Conservation (phyloP, 1,140 invertebrate species). For the Drosophila watanabei region DNA sequence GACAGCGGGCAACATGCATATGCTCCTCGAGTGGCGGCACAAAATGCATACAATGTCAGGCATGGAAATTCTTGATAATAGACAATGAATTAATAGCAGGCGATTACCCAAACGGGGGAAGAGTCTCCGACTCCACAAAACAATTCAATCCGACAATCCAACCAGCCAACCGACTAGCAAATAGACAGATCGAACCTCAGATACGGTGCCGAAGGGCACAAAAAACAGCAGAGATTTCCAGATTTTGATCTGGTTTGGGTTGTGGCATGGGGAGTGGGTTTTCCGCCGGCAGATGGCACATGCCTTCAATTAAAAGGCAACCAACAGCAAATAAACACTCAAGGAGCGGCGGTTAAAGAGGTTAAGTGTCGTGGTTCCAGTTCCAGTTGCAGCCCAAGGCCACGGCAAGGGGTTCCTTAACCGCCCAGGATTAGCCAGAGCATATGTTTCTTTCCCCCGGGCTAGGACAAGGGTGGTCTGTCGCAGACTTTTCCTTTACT, state of each 20-base stretch:
- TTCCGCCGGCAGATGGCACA: conserved; percentile 66
- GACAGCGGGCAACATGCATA: conserved; percentile 63
- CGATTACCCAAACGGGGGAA: conserved; percentile 56
- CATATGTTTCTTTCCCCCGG: conserved; percentile 63
- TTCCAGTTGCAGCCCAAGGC: conserved; percentile 30
- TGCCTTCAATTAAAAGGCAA: conserved; percentile 68
- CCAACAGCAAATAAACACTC: conserved; percentile 35
- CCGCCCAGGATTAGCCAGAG: conserved; percentile 57
- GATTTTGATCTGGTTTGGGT: conserved; percentile 4
- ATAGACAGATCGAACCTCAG: conserved; percentile 61
- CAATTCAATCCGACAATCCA: conserved; percentile 35
- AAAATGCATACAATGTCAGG: conserved; percentile 82
- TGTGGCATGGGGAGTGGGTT: conserved; percentile 5
- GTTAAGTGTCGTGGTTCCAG: conserved; percentile 10
- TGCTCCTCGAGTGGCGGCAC: conserved; percentile 61
- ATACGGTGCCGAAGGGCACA: conserved; percentile 48
- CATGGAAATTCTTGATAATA: conserved; percentile 77
- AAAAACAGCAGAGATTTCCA: conserved; percentile 25
- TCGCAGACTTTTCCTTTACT: conserved; percentile 45
- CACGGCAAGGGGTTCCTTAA: conserved; percentile 71
- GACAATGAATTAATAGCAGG: conserved; percentile 83
- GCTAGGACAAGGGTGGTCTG: conserved; percentile 63
- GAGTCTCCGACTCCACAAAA: conserved; percentile 9
- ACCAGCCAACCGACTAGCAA: conserved; percentile 42
- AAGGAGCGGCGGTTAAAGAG: conserved; percentile 57